Percentiles rank a stretch among this genome's conserved stretches.
Evolutionary conservation across 1,140 invertebrate genomes (phyloP).

Genomic region (Lerema accius): DNA sequence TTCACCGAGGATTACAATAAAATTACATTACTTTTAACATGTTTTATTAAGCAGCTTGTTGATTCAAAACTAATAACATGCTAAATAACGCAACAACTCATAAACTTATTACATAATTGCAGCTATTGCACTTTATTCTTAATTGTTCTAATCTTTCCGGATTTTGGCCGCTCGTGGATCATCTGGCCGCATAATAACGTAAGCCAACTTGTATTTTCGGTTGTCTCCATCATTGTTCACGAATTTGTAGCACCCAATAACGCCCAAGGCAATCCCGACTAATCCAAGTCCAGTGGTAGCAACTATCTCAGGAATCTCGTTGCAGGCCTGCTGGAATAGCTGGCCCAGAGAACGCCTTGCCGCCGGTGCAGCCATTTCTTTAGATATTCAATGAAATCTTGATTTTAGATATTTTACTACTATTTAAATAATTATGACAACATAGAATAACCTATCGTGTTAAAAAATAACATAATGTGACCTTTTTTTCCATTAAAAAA

Average conservation of each 20-base stretch:
- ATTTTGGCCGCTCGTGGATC: constrained; percentile 84
- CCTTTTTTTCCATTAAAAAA: too few relatives aligned
- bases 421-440: too few relatives aligned
- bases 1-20: too few relatives aligned
- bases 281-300: constrained; percentile 80
- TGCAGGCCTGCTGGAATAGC: constrained; percentile 73
- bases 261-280: constrained; percentile 76
- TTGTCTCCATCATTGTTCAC: constrained; percentile 83
- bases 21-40: too few relatives aligned
- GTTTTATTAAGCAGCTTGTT: background rate
- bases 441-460: too few relatives aligned
- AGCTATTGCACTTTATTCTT: constrained; percentile 40
- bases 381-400: constrained; percentile 8
- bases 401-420: too few relatives aligned
- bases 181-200: constrained; percentile 81
- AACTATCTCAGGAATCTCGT: constrained; percentile 87
- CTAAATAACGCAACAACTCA: constrained; percentile 35
- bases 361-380: constrained; percentile 54
- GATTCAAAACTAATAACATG: background rate
- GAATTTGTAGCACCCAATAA: constrained; percentile 75
- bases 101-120: constrained; percentile 76
- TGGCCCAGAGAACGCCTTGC: constrained; percentile 63
- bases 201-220: constrained; percentile 73
- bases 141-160: constrained; percentile 61
- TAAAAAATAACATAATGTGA: too few relatives aligned